Evolutionary conservation across 2,888 invertebrate genomes (phyloP).

Genomic region (Chironomus tentans): DNA sequence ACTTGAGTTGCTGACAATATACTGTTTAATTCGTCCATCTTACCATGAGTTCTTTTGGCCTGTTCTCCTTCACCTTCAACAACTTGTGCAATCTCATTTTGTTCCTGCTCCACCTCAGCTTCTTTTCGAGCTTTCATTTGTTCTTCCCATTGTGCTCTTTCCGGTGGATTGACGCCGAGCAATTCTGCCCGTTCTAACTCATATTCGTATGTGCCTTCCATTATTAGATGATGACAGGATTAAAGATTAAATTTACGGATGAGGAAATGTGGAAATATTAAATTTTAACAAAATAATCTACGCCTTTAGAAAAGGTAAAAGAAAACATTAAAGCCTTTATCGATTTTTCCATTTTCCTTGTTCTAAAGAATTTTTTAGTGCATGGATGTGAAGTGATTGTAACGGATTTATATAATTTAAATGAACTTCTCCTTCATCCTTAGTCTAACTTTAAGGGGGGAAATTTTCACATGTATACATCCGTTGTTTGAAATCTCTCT

Average conservation of each 20-base stretch:
- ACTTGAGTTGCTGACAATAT: constrained; percentile 74
- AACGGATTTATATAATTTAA: too few relatives aligned
- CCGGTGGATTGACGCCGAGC: constrained; percentile 60
- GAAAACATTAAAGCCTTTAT: neutral
- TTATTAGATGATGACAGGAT: neutral
- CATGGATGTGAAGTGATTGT: too few relatives aligned
- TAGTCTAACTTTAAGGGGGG: too few relatives aligned
- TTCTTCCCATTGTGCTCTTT: constrained; percentile 55
- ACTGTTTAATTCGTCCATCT: constrained; percentile 69
- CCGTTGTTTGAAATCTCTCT: neutral
- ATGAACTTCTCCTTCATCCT: too few relatives aligned
- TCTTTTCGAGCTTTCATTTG: constrained; percentile 43
- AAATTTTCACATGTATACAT: too few relatives aligned
- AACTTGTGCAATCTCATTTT: constrained; percentile 45
- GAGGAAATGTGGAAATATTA: too few relatives aligned
- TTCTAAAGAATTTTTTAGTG: neutral
- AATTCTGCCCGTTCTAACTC: constrained; percentile 72
- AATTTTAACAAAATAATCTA: neutral
- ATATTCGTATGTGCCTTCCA: constrained; percentile 59
- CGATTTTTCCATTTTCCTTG: neutral
- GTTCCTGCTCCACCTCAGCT: constrained; percentile 36
- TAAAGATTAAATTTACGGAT: too few relatives aligned
- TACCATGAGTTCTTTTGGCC: constrained; percentile 55
- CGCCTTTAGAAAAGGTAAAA: neutral
- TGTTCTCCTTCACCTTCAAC: constrained; percentile 55